Evolutionary conservation across 2,797 vertebrate genomes (phyloP).

Genomic region (Petrocephalus sullivani): DNA sequence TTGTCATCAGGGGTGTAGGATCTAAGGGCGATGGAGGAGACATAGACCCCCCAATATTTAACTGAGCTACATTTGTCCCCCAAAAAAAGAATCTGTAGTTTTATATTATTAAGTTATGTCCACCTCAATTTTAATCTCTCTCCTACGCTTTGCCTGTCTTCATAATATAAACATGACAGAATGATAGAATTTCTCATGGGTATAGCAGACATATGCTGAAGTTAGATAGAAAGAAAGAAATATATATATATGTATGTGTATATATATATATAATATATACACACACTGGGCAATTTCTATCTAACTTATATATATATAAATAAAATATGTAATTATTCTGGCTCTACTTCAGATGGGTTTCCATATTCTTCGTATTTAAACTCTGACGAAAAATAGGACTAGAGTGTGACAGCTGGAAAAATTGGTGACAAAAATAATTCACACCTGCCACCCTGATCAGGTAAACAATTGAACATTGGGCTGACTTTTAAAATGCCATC

Average conservation of each 20-base stretch:
- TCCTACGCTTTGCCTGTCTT: neutral
- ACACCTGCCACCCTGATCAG: neutral
- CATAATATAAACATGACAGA: neutral
- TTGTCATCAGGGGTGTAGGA: neutral
- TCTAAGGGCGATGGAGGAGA: neutral
- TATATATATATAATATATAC: too few relatives aligned
- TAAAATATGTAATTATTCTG: neutral
- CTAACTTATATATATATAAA: too few relatives aligned
- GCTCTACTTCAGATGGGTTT: neutral
- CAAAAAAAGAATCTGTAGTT: neutral
- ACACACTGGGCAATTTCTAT: too few relatives aligned
- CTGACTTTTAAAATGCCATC: neutral
- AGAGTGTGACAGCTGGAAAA: constrained; percentile 1
- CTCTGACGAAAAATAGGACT: constrained; percentile 2
- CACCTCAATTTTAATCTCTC: neutral
- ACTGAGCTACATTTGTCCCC: neutral
- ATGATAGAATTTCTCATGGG: neutral
- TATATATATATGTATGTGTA: too few relatives aligned
- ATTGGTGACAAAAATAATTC: constrained; percentile 11
- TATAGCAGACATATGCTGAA: neutral
- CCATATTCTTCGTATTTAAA: neutral
- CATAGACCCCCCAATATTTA: neutral
- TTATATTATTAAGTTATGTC: neutral
- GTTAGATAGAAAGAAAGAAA: neutral
- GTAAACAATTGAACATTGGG: neutral